These are phyloP conservation scores for Cosmia trapezina DNA, from an alignment of 2,888 invertebrate species.

Conservation along the genomic window DNA sequence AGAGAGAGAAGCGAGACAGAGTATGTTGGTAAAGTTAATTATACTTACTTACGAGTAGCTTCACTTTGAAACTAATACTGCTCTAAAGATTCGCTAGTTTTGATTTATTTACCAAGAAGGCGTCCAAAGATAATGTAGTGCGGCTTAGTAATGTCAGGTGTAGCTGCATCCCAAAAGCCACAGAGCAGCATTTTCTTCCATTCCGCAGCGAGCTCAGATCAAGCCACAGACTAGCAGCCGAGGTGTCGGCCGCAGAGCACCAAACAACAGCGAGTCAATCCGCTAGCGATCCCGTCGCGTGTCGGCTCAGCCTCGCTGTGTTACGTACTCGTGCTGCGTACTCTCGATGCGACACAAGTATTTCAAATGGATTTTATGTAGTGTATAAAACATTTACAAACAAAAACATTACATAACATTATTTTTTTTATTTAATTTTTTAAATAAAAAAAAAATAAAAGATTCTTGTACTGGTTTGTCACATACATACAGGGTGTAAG, in stretches of 20 bases:
- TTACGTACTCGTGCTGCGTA: not conserved
- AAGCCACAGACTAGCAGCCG: not conserved
- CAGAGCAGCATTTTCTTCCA: conserved; percentile 1
- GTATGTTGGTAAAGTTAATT: no score
- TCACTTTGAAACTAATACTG: not conserved
- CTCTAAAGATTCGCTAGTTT: not conserved
- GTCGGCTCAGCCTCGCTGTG: conserved; percentile 33
- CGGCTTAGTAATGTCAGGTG: not conserved
- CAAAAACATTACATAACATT: no score
- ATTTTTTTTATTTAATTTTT: no score
- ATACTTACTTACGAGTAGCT: no score
- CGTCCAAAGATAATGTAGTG: not conserved
- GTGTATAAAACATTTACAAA: not conserved
- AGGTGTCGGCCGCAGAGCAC: conserved; percentile 23
- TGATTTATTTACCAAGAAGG: not conserved
- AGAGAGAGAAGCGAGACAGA: not conserved
- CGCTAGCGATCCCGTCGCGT: conserved; percentile 31
- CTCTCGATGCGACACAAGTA: not conserved
- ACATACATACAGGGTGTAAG: no score
- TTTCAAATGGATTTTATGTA: not conserved
- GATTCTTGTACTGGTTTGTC: not conserved
- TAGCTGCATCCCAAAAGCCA: not conserved
- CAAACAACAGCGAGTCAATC: conserved; percentile 41
- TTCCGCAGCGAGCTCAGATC: not conserved
- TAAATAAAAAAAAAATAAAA: no score